Base-by-base conservation (phyloP, 2,888 invertebrate genomes). In the Nudaria mundana region DNA sequence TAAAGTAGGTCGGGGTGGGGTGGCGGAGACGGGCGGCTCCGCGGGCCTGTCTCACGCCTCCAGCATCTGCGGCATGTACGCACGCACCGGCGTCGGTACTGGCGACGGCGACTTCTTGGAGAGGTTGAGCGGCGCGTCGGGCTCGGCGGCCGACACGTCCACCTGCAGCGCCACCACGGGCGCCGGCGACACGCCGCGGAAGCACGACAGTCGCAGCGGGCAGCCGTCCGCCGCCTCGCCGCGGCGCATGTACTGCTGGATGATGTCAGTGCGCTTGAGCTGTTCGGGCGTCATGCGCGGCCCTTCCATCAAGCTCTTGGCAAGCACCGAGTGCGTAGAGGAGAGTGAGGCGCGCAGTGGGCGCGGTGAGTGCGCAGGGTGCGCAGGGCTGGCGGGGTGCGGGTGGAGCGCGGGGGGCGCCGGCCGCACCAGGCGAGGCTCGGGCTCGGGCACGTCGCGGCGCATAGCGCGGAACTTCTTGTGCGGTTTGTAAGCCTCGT, bases 401-500 rank as follows among this genome's bases (percentile, higher is more conserved):
- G 91, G 83, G 53, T 90, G 90, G 46, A 89, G 81, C 56, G 82
- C 20, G 4, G 18, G 18, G 18, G 84, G 92, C 80, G 89, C 68
- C 23, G 83, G 77, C 42, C 77, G 72, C 52, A 70, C 70, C 12
- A 77, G 74, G 36, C 81, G 76, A 37, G 84, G 82, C 51, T 93
- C 94, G 2, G 95, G 94, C 67, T 95, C 95, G 28, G 94, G 94
- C 1, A 93, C 92, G 71, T 96, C 95, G 60, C 95, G 94, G 15
- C 95, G 90, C 72, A 96, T 88, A 2, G 96, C 96, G 29, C 97
- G 93, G 91, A 97, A 97, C 81, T 97, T 97, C 84, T 97, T 97
- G 90, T 97, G 97, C 46, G 97, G 97, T 76, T 97, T 96, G 89
- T 97, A 97, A 10, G 97, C 97, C 82, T 97, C 97, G 76, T 97